These are phyloP conservation scores for Tetramorium simillimum DNA, from an alignment of 1,140 invertebrate genomes.

Conservation along the genomic window DNA sequence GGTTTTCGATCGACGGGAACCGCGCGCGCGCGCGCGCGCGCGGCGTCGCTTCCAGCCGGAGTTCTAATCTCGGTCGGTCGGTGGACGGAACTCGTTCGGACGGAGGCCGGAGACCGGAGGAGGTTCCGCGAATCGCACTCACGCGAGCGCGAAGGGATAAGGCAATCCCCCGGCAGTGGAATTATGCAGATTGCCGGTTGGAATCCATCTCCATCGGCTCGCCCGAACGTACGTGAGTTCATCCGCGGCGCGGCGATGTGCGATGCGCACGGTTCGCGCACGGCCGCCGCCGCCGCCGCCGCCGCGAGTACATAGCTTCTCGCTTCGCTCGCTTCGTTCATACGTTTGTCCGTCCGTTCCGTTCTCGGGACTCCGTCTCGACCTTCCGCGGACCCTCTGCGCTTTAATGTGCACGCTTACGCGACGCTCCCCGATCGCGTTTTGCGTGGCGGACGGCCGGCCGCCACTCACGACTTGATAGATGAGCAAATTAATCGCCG, in stretches of 20 bases:
- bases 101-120: slow-evolving; percentile 12
- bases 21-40: not conserved
- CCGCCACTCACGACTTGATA: slow-evolving; percentile 25
- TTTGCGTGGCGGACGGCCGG: not conserved
- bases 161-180: slow-evolving; percentile 76
- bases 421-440: slow-evolving; percentile 19
- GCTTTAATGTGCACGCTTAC: slow-evolving; percentile 37
- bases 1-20: not conserved
- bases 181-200: slow-evolving; percentile 85
- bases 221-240: slow-evolving; percentile 79
- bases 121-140: slow-evolving; percentile 57
- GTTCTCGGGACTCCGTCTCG: slow-evolving; percentile 34
- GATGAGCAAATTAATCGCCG: slow-evolving; percentile 41
- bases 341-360: slow-evolving; percentile 8
- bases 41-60: not conserved
- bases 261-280: slow-evolving; percentile 27
- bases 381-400: slow-evolving; percentile 30
- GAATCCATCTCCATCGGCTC: slow-evolving; percentile 77
- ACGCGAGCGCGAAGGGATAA: slow-evolving; percentile 72
- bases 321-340: slow-evolving; percentile 40
- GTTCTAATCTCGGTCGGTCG: slow-evolving; percentile 49
- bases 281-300: not conserved
- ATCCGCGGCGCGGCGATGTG: slow-evolving; percentile 48
- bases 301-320: slow-evolving; percentile 24
- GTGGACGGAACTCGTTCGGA: slow-evolving; percentile 58